Base-by-base conservation (phyloP, 2,113 vertebrate genomes). In the Ifrita kowaldi region DNA sequence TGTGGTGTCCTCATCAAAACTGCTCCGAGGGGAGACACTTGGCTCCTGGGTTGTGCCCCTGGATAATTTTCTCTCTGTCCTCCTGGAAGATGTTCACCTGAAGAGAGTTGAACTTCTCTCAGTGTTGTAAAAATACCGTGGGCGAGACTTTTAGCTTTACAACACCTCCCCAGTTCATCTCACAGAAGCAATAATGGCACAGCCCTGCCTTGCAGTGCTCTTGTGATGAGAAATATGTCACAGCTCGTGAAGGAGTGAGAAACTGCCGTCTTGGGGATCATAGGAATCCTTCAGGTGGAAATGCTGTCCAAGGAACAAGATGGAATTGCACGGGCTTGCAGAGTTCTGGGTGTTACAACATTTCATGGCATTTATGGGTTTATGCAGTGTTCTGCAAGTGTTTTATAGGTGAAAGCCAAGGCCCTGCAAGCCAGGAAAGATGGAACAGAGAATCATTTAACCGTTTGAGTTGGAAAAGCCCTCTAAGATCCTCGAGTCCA, bases 231-330 rank as follows among this genome's bases (percentile, higher is more conserved):
- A 84, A 90, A 52, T 63, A 9, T 3, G 8, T 44, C 1, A 1
- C 30, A 70, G 57, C 33, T 93, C 1, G 0, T 41, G 71, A 18
- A 67, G 35, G 33, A 35, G 1, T 52, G 85, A 90, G 70, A 67
- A 89, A 84, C 39, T 63, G 52, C 1, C 0, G 35, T 44, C 47
- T 35, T 55, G 78, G 76, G 71, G 35, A 39, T 47, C 41, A 32
- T 17, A 92, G 85, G 91, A 86, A 74, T 42, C 56, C 35, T 83
- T 75, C 56, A 60, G 39, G 59, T 93, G 47, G 87, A 91, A 94
- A 63, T 30, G 16, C 11, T 62, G 19, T 24, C 55, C 30, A 44
- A 78, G 63, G 80, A 87, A 59, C 19, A 52, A 84, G 62, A 21
- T 56, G 52, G 84, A 91, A 92, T 74, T 75, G 23, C 59, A 28